These are phyloP conservation scores for Umimayanthus chanpuru DNA, from an alignment of 92 coral and sea anemone genomes.

Conservation along the genomic window DNA sequence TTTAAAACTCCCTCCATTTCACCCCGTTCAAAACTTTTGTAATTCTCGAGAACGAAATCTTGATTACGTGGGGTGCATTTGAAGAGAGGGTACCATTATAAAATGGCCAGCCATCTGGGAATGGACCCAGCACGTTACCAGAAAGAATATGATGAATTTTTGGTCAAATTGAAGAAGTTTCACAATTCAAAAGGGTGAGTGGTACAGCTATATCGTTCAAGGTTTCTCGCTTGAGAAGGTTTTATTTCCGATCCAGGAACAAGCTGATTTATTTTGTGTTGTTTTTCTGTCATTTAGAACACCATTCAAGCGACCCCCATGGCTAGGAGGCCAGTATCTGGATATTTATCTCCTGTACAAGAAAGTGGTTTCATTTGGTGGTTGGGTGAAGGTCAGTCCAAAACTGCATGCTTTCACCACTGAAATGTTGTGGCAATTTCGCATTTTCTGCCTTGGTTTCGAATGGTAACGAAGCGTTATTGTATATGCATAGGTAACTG, in stretches of 20 bases:
- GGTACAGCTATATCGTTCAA: not conserved
- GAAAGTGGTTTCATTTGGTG: conserved; percentile 91
- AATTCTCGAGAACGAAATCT: conserved; percentile 65
- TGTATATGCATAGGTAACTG: conserved; percentile 78
- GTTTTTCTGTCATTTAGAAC: conserved; percentile 81
- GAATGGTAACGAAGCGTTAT: conserved; percentile 26
- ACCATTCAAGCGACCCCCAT: conserved; percentile 93
- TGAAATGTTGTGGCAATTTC: not conserved
- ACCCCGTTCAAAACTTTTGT: conserved; percentile 83
- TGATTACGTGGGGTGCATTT: conserved; percentile 71
- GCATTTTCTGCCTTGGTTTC: conserved; percentile 6
- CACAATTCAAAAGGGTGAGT: conserved; percentile 97
- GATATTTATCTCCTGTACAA: conserved; percentile 92
- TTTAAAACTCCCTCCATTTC: conserved; percentile 98
- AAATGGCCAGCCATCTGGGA: conserved; percentile 89
- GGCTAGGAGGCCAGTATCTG: conserved; percentile 96
- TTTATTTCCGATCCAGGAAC: conserved; percentile 54
- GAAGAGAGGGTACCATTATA: conserved; percentile 67
- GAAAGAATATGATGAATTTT: conserved; percentile 89
- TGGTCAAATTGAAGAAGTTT: conserved; percentile 93
- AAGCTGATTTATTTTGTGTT: conserved; percentile 38
- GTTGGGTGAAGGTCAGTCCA: conserved; percentile 90
- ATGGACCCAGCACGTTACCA: conserved; percentile 81
- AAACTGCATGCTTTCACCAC: conserved; percentile 22
- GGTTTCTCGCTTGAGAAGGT: conserved; percentile 75